phyloP scores from a whole-genome alignment of 2,797 vertebrate genomes.

The Peromyscus attwateri region DNA sequence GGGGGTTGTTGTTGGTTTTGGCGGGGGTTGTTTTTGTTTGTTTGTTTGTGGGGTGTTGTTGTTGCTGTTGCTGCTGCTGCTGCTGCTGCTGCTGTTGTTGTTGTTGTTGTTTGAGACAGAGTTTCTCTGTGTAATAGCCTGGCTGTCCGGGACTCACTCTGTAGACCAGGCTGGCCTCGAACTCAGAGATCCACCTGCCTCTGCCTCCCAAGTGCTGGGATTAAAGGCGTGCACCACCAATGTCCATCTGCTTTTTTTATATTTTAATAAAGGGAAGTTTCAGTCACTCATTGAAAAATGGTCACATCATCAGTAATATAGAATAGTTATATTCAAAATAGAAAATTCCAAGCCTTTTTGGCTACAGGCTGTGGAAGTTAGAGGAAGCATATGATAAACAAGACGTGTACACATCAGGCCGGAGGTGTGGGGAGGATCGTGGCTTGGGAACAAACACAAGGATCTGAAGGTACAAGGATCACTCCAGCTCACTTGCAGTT shows the following conservation, averaged over 20 bases:
- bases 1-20: neutral
- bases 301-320: neutral
- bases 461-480: neutral
- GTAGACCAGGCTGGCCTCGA: neutral
- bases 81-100: no score
- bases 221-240: neutral
- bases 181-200: neutral
- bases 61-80: no score
- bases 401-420: neutral
- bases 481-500: neutral
- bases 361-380: neutral
- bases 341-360: neutral
- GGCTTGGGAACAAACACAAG: neutral
- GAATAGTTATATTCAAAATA: neutral
- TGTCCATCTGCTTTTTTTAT: neutral
- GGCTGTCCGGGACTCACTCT: neutral
- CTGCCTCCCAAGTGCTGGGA: neutral
- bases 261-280: neutral
- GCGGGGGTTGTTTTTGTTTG: rapidly evolving
- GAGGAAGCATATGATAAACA: neutral
- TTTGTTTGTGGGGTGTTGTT: neutral
- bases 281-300: neutral
- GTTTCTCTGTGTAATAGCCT: neutral
- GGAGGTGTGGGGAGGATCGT: neutral
- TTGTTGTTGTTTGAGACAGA: neutral